Evolutionary conservation across 2,888 invertebrate species (phyloP).

Genomic region (Cephus pygmeus): DNA sequence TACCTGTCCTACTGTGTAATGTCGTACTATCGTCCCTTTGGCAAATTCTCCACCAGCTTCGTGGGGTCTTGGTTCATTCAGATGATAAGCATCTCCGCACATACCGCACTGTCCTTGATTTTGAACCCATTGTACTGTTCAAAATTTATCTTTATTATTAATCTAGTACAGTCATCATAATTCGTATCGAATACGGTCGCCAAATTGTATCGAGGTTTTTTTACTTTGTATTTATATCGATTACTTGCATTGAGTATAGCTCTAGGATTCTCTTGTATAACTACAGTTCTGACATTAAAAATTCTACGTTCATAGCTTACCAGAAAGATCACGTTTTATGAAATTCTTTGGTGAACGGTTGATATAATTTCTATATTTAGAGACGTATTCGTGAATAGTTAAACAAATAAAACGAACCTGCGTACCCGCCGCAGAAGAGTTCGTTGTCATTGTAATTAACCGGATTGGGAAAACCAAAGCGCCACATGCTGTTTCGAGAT

Average conservation of each 20-base stretch:
- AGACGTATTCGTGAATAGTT: neutral
- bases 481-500: slow-evolving; percentile 93
- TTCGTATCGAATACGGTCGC: neutral
- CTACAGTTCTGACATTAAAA: neutral
- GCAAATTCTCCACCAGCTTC: slow-evolving; percentile 90
- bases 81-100: slow-evolving; percentile 87
- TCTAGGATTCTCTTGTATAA: neutral
- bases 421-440: slow-evolving; percentile 91
- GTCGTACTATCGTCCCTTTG: slow-evolving; percentile 84
- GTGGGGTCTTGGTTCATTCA: slow-evolving; percentile 81
- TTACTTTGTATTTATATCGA: neutral
- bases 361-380: neutral
- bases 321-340: neutral
- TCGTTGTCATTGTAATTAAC: slow-evolving; percentile 96
- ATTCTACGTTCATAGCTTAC: neutral
- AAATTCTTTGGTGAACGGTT: neutral
- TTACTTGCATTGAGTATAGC: neutral
- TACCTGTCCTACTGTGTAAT: slow-evolving; percentile 86
- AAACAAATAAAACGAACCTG: slow-evolving; percentile 69
- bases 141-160: neutral
- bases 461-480: slow-evolving; percentile 93
- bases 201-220: neutral
- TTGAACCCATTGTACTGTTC: slow-evolving; percentile 85
- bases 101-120: slow-evolving; percentile 88
- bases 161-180: neutral